These are phyloP conservation scores for Danio kyathit DNA, from an alignment of 2,797 vertebrate species.

Conservation along the genomic window DNA sequence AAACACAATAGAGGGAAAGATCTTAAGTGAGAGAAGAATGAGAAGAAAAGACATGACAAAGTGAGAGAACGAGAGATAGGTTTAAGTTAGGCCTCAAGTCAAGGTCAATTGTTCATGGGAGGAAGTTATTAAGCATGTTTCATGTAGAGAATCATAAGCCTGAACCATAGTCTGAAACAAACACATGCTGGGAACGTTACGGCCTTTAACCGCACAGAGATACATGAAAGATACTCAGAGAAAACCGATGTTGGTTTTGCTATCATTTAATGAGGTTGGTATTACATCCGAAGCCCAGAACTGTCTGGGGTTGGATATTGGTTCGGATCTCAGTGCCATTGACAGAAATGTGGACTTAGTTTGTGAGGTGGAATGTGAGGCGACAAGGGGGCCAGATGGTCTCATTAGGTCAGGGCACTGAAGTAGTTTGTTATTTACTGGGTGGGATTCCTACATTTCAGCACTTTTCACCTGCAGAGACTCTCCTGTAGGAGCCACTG, in stretches of 20 bases:
- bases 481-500: not conserved
- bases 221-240: conserved; percentile 13
- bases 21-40: not conserved
- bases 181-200: not conserved
- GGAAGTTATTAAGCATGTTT: conserved; percentile 66
- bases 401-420: conserved; percentile 63
- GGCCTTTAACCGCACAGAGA: not conserved
- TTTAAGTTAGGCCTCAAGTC: conserved; percentile 41
- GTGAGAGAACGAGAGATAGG: conserved; percentile 24
- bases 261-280: not conserved
- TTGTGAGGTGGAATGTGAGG: conserved; percentile 68
- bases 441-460: conserved; percentile 67
- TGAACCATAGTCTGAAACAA: conserved; percentile 17
- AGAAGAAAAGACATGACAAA: conserved; percentile 15
- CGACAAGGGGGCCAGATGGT: conserved; percentile 61
- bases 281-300: conserved; percentile 1
- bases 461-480: conserved; percentile 64
- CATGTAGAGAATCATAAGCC: conserved; percentile 58
- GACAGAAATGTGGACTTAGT: conserved; percentile 64
- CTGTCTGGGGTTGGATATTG: not conserved
- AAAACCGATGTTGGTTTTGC: conserved; percentile 5
- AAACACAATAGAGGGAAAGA: conserved; percentile 46
- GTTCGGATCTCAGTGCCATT: conserved; percentile 7
- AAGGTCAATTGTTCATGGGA: conserved; percentile 55
- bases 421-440: conserved; percentile 69